A percentile compares a stretch with the other conserved stretches of the same genome.
Conservation (phyloP, 2,888 invertebrate genomes). For the Papilio protenor region DNA sequence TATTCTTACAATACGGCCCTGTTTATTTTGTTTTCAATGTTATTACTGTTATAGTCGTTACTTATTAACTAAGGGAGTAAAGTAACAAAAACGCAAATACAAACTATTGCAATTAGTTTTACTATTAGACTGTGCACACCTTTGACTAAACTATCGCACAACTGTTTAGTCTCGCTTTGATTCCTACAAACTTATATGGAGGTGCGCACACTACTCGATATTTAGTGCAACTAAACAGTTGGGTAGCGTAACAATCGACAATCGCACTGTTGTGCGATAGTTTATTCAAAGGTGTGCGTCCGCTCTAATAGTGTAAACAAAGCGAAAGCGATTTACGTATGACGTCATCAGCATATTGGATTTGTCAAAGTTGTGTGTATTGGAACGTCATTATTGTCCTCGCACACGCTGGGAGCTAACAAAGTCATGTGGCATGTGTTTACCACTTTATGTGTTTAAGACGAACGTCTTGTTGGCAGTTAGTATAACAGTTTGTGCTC, state of each 20-base stretch:
- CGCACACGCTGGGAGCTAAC: neutral
- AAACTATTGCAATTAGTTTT: neutral
- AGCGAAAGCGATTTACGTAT: neutral
- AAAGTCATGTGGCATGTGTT: neutral
- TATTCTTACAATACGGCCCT: neutral
- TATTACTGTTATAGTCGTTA: neutral
- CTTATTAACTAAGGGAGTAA: neutral
- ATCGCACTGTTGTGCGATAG: too few relatives aligned
- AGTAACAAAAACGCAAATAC: too few relatives aligned
- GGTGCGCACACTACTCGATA: too few relatives aligned
- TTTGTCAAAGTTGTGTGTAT: constrained; percentile 14
- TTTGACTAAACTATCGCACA: too few relatives aligned
- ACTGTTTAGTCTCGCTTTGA: too few relatives aligned
- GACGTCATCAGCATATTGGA: constrained; percentile 12
- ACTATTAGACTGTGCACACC: too few relatives aligned
- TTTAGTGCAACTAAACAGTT: too few relatives aligned
- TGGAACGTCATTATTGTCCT: constrained; percentile 3
- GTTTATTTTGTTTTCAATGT: neutral
- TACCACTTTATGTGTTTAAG: neutral
- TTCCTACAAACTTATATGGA: too few relatives aligned
- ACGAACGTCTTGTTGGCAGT: neutral
- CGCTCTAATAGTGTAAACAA: neutral
- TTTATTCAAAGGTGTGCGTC: too few relatives aligned
- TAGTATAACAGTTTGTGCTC: neutral
- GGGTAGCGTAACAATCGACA: too few relatives aligned